A percentile compares a stretch with the other conserved stretches of the same genome.
These are phyloP conservation scores for Siphamia tubifer DNA, from an alignment of 2,113 vertebrate genomes.

Conservation along the genomic window DNA sequence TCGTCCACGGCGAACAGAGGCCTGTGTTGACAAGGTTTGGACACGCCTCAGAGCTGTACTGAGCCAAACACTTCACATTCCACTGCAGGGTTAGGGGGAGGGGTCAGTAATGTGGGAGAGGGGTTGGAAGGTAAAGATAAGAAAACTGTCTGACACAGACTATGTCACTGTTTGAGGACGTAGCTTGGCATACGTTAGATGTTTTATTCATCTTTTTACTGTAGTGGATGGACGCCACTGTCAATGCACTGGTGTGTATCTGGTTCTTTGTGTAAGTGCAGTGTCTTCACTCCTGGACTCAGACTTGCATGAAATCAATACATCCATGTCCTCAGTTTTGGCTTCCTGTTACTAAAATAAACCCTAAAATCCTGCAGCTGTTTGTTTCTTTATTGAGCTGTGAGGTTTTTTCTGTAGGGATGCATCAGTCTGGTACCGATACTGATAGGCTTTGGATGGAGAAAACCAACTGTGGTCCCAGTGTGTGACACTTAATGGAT, in stretches of 20 bases:
- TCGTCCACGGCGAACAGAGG: conserved; percentile 30
- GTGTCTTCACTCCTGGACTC: not conserved
- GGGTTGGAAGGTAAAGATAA: not conserved
- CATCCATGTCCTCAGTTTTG: not conserved
- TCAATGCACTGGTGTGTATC: not conserved
- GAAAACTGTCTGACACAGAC: conserved; percentile 1
- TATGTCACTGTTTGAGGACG: conserved; percentile 4
- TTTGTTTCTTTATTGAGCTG: not conserved
- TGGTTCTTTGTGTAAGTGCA: not conserved
- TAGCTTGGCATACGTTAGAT: conserved; percentile 1
- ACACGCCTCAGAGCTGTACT: conserved; percentile 39
- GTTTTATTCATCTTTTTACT: no score
- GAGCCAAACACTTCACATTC: conserved; percentile 64
- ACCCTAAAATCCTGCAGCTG: not conserved
- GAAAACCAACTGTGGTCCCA: no score
- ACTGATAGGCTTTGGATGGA: no score
- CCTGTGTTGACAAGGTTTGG: conserved; percentile 62
- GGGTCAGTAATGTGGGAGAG: not conserved
- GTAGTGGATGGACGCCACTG: no score
- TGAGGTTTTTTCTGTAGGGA: not conserved
- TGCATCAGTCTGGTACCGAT: no score
- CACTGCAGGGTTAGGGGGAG: conserved; percentile 35
- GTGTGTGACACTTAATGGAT: no score
- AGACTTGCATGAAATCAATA: not conserved
- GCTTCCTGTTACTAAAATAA: not conserved